Conservation (phyloP, 2,888 invertebrate genomes). For the Tenthredo mesomela region DNA sequence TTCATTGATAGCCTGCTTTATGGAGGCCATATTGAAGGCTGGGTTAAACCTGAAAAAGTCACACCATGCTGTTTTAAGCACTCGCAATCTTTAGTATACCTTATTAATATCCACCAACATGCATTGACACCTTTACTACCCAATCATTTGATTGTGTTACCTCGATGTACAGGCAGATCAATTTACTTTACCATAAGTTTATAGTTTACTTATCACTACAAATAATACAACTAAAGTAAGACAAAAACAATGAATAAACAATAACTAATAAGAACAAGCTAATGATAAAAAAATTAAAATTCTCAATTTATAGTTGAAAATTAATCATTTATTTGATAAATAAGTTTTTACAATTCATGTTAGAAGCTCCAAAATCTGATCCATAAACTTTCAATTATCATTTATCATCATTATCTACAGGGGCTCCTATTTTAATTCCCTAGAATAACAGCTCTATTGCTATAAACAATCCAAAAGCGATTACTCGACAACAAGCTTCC, state of each 20-base stretch:
- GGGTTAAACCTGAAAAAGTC: slow-evolving; percentile 90
- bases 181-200: neutral
- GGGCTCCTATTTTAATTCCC: neutral
- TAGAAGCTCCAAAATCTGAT: neutral
- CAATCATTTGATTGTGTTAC: slow-evolving; percentile 19
- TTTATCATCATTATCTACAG: neutral
- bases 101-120: slow-evolving; percentile 57
- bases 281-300: slow-evolving; percentile 19
- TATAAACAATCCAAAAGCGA: neutral
- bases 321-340: neutral
- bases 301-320: neutral
- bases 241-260: neutral
- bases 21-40: slow-evolving; percentile 95
- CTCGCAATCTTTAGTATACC: slow-evolving; percentile 60
- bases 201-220: slow-evolving; percentile 35
- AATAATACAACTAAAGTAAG: neutral
- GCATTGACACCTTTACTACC: slow-evolving; percentile 64
- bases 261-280: neutral
- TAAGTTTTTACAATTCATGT: slow-evolving; percentile 11
- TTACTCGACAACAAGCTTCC: neutral
- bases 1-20: slow-evolving; percentile 96
- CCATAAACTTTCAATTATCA: neutral
- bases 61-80: slow-evolving; percentile 71
- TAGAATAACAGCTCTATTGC: neutral
- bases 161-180: slow-evolving; percentile 9